These are phyloP conservation scores for Micrastur ruficollis DNA, from an alignment of 2,797 vertebrate genomes.

Conservation along the genomic window DNA sequence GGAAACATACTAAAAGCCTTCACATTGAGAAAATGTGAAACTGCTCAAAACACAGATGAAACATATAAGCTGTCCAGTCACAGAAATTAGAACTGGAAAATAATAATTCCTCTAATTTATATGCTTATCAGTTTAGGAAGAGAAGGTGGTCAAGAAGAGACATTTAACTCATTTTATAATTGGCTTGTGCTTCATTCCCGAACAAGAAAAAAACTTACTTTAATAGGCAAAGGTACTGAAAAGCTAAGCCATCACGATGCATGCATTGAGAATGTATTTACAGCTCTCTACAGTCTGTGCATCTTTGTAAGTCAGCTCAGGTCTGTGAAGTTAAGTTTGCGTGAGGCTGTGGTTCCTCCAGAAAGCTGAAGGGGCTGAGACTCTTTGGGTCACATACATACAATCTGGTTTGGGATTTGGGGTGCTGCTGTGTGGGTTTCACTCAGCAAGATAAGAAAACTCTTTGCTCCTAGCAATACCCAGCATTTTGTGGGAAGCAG, in stretches of 20 bases:
- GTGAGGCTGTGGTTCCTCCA: not conserved
- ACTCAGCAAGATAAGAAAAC: not conserved
- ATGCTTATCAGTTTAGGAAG: not conserved
- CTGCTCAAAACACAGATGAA: not conserved
- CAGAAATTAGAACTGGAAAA: not conserved
- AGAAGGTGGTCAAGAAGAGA: not conserved
- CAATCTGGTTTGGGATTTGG: not conserved
- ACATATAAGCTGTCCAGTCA: not conserved
- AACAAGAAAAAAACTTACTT: not conserved
- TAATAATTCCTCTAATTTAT: not conserved
- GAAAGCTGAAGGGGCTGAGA: not conserved
- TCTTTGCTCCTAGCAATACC: not conserved
- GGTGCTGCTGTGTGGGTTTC: not conserved
- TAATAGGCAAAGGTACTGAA: not conserved
- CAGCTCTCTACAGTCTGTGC: not conserved
- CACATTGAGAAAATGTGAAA: not conserved
- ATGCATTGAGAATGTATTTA: not conserved
- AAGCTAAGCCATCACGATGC: not conserved
- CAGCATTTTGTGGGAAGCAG: not conserved
- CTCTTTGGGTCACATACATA: fast-evolving
- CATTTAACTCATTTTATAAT: not conserved
- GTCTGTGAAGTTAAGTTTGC: not conserved
- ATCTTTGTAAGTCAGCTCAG: not conserved
- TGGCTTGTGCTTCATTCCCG: not conserved
- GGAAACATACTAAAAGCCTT: not conserved